Conservation (phyloP, 2,888 invertebrate species). For the Drosophila multiciliata region DNA sequence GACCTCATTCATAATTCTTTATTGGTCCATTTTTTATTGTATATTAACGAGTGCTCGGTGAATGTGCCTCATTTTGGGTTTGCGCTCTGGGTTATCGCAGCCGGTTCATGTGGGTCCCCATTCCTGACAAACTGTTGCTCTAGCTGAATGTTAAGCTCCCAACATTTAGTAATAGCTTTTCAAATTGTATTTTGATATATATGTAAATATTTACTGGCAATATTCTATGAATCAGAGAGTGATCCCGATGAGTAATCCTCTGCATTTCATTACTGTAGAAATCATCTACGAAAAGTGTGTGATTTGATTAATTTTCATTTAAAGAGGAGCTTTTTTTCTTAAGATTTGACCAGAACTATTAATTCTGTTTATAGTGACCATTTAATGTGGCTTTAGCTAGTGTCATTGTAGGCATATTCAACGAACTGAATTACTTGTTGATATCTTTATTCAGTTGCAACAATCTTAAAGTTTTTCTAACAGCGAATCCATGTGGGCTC, state of each 20-base stretch:
- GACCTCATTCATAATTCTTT: constrained; percentile 81
- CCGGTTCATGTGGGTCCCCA: constrained; percentile 65
- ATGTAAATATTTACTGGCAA: constrained; percentile 16
- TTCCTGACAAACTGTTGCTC: constrained; percentile 24
- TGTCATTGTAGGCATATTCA: constrained; percentile 11
- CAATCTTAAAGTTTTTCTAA: constrained; percentile 25
- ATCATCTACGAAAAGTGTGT: neutral
- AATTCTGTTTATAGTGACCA: neutral
- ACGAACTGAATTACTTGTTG: constrained; percentile 18
- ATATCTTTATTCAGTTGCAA: constrained; percentile 28
- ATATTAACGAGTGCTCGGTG: constrained; percentile 76
- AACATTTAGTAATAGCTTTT: constrained; percentile 14
- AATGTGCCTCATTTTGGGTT: constrained; percentile 57
- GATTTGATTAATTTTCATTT: neutral
- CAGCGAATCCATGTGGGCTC: constrained; percentile 34
- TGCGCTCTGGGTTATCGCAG: constrained; percentile 62
- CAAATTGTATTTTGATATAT: constrained; percentile 22
- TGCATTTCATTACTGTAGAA: neutral
- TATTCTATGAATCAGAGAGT: constrained; percentile 27
- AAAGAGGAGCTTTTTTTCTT: neutral
- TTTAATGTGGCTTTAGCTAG: constrained; percentile 6
- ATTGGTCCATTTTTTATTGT: constrained; percentile 80
- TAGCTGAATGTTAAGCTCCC: constrained; percentile 31
- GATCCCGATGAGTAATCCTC: constrained; percentile 15
- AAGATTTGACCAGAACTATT: neutral